phyloP scores from a whole-genome alignment of 2,888 invertebrate species.

The Rhagium mordax region DNA sequence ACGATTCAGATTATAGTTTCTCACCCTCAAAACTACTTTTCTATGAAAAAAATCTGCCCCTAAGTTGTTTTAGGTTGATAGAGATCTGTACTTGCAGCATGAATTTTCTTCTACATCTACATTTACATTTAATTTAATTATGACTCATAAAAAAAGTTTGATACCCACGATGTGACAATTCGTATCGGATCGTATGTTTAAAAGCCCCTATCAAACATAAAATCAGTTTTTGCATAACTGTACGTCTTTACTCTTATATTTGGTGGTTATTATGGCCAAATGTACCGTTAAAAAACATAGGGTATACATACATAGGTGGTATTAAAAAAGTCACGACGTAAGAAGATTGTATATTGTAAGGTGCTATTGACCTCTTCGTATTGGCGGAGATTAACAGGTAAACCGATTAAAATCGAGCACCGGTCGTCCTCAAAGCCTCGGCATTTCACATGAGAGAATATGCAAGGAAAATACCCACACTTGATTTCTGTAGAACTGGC shows the following conservation, averaged over 20 bases:
- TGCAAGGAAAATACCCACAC: conserved; percentile 55
- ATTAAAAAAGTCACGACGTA: conserved; percentile 61
- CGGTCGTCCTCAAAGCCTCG: conserved; percentile 57
- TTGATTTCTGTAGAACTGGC: conserved; percentile 18
- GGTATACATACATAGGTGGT: conserved; percentile 49
- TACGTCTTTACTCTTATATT: conserved; percentile 12
- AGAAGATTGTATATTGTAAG: conserved; percentile 61
- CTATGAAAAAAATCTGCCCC: no score
- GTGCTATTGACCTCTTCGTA: conserved; percentile 66
- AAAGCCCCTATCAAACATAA: conserved; percentile 14
- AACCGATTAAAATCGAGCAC: conserved; percentile 68
- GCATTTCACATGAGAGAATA: conserved; percentile 57
- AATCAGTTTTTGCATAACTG: conserved; percentile 18
- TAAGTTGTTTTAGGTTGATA: no score
- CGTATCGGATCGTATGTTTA: conserved; percentile 11
- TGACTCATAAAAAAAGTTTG: neutral
- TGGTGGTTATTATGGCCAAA: conserved; percentile 25
- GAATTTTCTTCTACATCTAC: neutral
- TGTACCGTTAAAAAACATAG: conserved; percentile 48
- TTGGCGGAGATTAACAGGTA: conserved; percentile 68
- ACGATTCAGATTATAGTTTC: no score
- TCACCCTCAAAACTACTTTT: no score
- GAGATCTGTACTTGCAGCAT: no score
- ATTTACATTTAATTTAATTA: conserved; percentile 4
- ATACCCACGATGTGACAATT: conserved; percentile 17